phyloP scores from a whole-genome alignment of 2,888 invertebrate genomes.

The Melitaea athalia region DNA sequence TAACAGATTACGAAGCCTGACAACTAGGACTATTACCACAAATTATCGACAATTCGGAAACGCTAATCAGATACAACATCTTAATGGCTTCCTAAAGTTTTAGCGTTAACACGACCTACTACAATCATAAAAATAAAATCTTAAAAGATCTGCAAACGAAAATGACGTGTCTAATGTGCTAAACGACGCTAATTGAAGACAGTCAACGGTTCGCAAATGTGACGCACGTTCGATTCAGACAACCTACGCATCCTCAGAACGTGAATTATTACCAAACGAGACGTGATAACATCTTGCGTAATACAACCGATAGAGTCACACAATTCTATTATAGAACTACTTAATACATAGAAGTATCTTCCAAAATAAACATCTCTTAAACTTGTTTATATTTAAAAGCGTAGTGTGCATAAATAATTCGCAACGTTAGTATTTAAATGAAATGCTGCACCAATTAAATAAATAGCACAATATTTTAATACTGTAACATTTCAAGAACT shows the following conservation, averaged over 20 bases:
- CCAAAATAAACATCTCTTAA: background rate
- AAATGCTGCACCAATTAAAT: no score
- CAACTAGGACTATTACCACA: background rate
- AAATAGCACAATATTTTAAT: no score
- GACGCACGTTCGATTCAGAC: constrained; percentile 31
- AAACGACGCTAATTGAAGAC: constrained; percentile 32
- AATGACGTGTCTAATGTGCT: constrained; percentile 23
- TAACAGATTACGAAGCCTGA: background rate
- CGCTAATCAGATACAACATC: no score
- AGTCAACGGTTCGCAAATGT: constrained; percentile 22
- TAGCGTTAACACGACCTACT: background rate
- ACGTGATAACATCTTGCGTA: background rate
- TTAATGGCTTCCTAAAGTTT: background rate
- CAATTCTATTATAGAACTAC: background rate
- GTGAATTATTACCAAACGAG: constrained; percentile 16
- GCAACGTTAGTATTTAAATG: background rate
- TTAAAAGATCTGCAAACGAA: constrained; percentile 9
- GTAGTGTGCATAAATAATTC: background rate
- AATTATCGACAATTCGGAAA: background rate
- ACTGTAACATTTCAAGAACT: background rate
- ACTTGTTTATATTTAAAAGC: no score
- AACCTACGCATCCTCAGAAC: constrained; percentile 20
- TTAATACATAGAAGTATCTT: no score
- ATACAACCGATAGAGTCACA: background rate
- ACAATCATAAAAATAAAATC: constrained; percentile 1